Conservation (phyloP, 2,797 vertebrate genomes). For the Dendrocincla tyrannina region DNA sequence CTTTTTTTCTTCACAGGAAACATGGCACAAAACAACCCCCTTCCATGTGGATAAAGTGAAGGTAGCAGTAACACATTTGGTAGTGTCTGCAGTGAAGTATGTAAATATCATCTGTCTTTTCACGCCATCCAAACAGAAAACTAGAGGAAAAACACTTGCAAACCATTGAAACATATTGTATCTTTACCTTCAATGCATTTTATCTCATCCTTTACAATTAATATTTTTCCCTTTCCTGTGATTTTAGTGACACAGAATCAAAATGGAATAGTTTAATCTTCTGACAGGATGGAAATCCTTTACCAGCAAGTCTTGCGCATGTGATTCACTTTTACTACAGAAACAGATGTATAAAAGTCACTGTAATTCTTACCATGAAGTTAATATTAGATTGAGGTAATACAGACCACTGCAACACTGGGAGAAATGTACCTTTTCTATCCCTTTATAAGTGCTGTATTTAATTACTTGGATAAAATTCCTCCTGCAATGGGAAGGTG, state of each 20-base stretch:
- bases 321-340: background rate
- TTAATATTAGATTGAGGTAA: background rate
- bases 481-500: background rate
- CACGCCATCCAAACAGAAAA: background rate
- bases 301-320: background rate
- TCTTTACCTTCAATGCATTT: background rate
- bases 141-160: background rate
- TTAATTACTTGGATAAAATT: slow-evolving; percentile 15
- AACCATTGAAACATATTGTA: background rate
- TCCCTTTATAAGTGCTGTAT: background rate
- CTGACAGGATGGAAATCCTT: background rate
- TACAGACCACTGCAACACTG: background rate
- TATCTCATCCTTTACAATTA: background rate
- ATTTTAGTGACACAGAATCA: background rate
- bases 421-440: background rate
- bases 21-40: rapidly evolving
- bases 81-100: background rate
- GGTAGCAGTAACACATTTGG: background rate
- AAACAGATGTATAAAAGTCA: background rate
- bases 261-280: background rate
- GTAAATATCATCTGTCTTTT: background rate
- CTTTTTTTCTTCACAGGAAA: background rate
- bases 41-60: background rate
- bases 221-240: background rate
- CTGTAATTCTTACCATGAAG: background rate